Evolutionary conservation across 2,888 invertebrate genomes (phyloP), one percentile per base, ranked within the genome.

Genomic region (Dascillus cervinus): DNA sequence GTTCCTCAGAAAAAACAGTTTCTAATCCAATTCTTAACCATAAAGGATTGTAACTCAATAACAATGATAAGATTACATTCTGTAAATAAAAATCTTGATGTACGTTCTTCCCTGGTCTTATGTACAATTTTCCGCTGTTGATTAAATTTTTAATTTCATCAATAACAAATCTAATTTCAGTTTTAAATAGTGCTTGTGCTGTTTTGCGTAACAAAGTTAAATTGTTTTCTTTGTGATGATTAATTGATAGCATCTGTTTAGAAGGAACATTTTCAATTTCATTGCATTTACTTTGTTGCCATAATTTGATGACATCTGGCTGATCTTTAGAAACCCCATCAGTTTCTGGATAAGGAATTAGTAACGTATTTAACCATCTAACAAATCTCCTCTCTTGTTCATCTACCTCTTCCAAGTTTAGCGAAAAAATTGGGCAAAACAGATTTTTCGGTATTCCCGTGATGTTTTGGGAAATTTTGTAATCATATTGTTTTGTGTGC

Each of bases 1-100:
- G 73, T 8, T 78, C 71, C 47, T 82, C 73, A 3, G 82, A 82
- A 54, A 82, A 91, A 8, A 90, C 73, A 1, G 86, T 83, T 70
- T 94, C 92, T 8, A 94, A 65, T 0, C 88, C 90, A 22, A 94
- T 79, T 28, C 91, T 72, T 29, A 94, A 67, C 92, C 92, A 94
- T 1, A 94, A 64, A 0, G 91, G 87, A 67, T 92, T 92, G 56
- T 91, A 94, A 34, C 81, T 82, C 8, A 91, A 65, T 14, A 92
- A 64, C 29, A 92, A 55, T 43, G 81, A 77, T 50, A 90, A 69
- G 20, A 92, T 76, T 29, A 73, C 69, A 38, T 84, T 80, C 58
- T 90, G 87, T 43, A 88, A 65, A 1, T 84, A 85, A 17, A 90
- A 71, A 65, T 94, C 89, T 28, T 85, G 72, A 57, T 89, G 86